Evolutionary conservation across 2,888 invertebrate species (phyloP), one percentile per base, ranked within the genome.

Genomic region (Monochamus alternatus): DNA sequence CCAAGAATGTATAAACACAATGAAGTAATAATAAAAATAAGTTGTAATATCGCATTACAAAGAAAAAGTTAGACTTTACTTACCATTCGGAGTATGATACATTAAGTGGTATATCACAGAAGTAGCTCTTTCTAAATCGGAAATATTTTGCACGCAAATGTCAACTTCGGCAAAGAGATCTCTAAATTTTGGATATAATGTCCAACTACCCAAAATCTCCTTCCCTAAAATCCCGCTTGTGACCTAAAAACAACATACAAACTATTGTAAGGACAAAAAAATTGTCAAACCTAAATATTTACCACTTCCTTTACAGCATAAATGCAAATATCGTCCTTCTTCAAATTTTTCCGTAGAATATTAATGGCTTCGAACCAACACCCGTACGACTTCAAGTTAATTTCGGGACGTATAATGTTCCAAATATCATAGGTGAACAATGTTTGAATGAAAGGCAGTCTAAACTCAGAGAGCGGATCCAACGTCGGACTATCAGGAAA

Each of bases 291-390:
- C 8, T 44, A 64, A 43, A 30, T 10, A 80, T 85, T 84, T 73
- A 90, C 89, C 76, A 90, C 86, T 76, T 89, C 89, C 79, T 89
- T 90, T 30, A 91, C 88, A 10, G 90, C 90, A 64, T 90, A 87
- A 3, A 88, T 87, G 77, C 91, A 91, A 81, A 92, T 89, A 52
- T 89, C 86, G 76, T 90, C 87, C 38, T 86, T 85, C 58, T 88
- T 89, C 59, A 91, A 82, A 78, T 88, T 85, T 3, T 80, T 77
- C 8, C 82, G 73, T 31, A 90, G 81, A 12, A 88, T 81, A 22
- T 86, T 83, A 12, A 89, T 86, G 10, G 89, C 87, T 38, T 86
- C 81, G 78, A 91, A 88, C 92, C 92, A 92, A 74, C 90, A 55
- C 60, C 78, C 79, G 60, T 84, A 84, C 1, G 83, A 81, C 59